These are phyloP conservation scores for Tetranychus piercei DNA, from an alignment of 2,888 invertebrate genomes.

Conservation along the genomic window DNA sequence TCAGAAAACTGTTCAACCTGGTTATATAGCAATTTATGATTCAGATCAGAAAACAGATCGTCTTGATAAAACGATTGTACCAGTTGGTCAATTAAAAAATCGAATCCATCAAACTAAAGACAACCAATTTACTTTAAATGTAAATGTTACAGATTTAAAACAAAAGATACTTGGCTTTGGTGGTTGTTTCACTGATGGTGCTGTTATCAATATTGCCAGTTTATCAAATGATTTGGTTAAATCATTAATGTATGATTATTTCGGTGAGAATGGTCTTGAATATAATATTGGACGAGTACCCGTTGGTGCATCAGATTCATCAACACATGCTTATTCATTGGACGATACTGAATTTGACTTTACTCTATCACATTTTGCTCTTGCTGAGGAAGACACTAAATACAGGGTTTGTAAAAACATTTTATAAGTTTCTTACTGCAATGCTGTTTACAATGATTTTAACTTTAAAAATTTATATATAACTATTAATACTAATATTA, in stretches of 20 bases:
- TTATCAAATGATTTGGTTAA: constrained; percentile 40
- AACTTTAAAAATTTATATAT: not conserved
- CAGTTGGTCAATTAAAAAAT: no score
- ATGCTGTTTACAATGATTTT: not conserved
- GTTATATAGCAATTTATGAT: no score
- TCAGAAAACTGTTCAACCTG: not conserved
- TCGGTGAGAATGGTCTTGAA: constrained; percentile 37
- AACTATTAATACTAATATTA: not conserved
- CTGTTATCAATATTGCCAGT: constrained; percentile 50
- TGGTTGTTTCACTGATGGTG: constrained; percentile 43
- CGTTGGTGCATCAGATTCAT: constrained; percentile 71
- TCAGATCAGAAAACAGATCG: no score
- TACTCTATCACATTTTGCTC: constrained; percentile 17
- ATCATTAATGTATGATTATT: constrained; percentile 40
- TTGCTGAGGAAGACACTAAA: constrained; percentile 19
- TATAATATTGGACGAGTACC: constrained; percentile 63
- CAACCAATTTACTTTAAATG: no score
- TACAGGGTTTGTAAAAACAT: constrained; percentile 10
- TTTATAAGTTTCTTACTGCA: not conserved
- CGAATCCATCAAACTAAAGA: no score
- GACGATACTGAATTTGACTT: constrained; percentile 41
- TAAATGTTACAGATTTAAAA: no score
- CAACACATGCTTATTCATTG: constrained; percentile 58
- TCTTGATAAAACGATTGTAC: no score
- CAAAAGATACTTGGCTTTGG: no score